Conservation (phyloP, 1,140 invertebrate species). For the Drosophila pruinosa region DNA sequence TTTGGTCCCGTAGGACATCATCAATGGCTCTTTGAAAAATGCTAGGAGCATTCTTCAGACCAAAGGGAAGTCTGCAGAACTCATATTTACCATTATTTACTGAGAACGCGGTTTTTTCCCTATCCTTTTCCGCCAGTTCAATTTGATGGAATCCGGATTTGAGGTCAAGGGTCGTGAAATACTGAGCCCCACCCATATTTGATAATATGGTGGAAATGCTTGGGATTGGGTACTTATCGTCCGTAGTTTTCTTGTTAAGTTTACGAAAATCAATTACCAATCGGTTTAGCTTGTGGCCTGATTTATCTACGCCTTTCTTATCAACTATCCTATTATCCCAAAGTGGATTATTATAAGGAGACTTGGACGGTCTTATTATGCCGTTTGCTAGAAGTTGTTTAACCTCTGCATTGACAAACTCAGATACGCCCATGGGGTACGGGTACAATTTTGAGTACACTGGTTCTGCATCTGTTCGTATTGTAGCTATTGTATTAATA, state of each 20-base stretch:
- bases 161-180: no score
- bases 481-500: not conserved
- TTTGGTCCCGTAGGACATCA: not conserved
- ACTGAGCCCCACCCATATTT: slow-evolving; percentile 10
- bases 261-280: not conserved
- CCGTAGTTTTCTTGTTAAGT: not conserved
- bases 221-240: slow-evolving; percentile 7
- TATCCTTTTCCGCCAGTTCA: not conserved
- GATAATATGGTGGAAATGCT: slow-evolving; percentile 5
- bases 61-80: not conserved
- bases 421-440: not conserved
- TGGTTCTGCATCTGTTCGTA: not conserved
- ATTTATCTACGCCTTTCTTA: not conserved
- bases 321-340: not conserved
- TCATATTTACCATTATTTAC: not conserved
- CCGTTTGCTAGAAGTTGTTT: not conserved
- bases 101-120: not conserved
- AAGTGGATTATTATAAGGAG: not conserved
- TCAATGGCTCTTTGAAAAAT: not conserved
- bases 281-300: not conserved
- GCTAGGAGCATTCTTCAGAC: not conserved
- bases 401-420: not conserved
- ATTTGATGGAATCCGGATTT: slow-evolving; percentile 7
- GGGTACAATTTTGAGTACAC: not conserved
- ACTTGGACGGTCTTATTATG: not conserved